Percentiles rank a stretch among this genome's conserved stretches.
These are phyloP conservation scores for Carcina quercana DNA, from an alignment of 2,888 invertebrate species.

Conservation along the genomic window DNA sequence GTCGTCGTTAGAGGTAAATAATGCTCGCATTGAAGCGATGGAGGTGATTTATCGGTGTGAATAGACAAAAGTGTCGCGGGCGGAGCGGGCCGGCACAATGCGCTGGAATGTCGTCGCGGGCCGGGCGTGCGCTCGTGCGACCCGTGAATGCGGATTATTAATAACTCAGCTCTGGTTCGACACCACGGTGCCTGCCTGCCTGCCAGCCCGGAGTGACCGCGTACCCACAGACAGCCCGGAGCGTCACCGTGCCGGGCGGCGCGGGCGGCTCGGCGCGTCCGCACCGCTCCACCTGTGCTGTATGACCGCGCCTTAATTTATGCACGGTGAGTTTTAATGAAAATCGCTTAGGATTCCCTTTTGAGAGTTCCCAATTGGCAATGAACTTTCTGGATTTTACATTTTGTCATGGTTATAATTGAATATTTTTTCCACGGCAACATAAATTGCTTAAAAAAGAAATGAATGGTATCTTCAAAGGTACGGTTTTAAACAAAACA, in stretches of 20 bases:
- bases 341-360: too few species aligned
- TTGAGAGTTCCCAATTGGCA: too few species aligned
- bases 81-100: slow-evolving; percentile 18
- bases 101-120: slow-evolving; percentile 16
- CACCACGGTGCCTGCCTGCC: slow-evolving; percentile 25
- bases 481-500: too few species aligned
- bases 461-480: too few species aligned
- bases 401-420: too few species aligned
- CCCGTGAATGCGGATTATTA: slow-evolving; percentile 70
- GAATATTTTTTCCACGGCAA: too few species aligned
- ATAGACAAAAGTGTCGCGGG: slow-evolving; percentile 71
- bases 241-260: too few species aligned
- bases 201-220: slow-evolving; percentile 37
- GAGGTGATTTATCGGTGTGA: slow-evolving; percentile 69
- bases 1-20: slow-evolving; percentile 66
- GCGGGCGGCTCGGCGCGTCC: too few species aligned
- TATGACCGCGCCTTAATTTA: slow-evolving; percentile 46
- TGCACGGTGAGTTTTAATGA: slow-evolving; percentile 49
- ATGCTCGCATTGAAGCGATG: slow-evolving; percentile 56
- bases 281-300: slow-evolving; percentile 55
- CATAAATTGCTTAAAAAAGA: too few species aligned
- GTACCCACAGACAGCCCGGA: slow-evolving; percentile 49
- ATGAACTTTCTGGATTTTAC: too few species aligned
- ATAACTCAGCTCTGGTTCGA: slow-evolving; percentile 56
- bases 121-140: slow-evolving; percentile 56